A percentile compares a stretch with the other conserved stretches of the same genome.
phyloP scores from a whole-genome alignment of 2,888 invertebrate genomes.

The Clostera curtula region DNA sequence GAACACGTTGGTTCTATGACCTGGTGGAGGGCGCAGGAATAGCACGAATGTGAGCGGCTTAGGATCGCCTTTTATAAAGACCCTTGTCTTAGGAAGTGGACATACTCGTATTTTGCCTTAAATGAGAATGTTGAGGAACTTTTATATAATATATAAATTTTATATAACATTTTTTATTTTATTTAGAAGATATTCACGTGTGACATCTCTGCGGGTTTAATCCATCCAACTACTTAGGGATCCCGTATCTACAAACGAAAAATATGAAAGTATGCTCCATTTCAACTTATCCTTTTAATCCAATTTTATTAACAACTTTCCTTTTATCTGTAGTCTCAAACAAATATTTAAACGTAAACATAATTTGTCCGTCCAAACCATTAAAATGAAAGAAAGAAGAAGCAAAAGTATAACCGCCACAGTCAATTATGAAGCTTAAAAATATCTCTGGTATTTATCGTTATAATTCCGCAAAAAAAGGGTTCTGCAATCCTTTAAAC shows the following conservation, averaged over 20 bases:
- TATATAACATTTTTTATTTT: too few species aligned
- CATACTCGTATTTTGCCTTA: too few species aligned
- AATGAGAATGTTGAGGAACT: too few species aligned
- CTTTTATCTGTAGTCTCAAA: constrained; percentile 39
- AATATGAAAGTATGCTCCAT: constrained; percentile 27
- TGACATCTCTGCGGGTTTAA: too few species aligned
- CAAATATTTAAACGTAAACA: constrained; percentile 51
- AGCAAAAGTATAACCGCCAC: constrained; percentile 42
- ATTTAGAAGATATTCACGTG: too few species aligned
- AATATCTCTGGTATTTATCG: constrained; percentile 58
- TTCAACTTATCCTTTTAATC: constrained; percentile 42
- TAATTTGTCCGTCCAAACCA: constrained; percentile 41
- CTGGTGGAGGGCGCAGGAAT: too few species aligned
- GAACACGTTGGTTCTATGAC: too few species aligned
- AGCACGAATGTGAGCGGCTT: too few species aligned
- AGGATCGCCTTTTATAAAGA: too few species aligned
- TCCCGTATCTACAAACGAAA: constrained; percentile 17
- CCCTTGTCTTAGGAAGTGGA: too few species aligned
- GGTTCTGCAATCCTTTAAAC: constrained; percentile 62
- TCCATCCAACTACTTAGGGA: too few species aligned
- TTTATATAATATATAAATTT: too few species aligned
- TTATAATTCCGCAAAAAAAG: constrained; percentile 49
- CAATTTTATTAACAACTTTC: constrained; percentile 44
- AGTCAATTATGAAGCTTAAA: constrained; percentile 65
- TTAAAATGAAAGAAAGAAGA: constrained; percentile 35